Conservation (phyloP, 2,113 vertebrate genomes). For the Pseudorasbora parva region DNA sequence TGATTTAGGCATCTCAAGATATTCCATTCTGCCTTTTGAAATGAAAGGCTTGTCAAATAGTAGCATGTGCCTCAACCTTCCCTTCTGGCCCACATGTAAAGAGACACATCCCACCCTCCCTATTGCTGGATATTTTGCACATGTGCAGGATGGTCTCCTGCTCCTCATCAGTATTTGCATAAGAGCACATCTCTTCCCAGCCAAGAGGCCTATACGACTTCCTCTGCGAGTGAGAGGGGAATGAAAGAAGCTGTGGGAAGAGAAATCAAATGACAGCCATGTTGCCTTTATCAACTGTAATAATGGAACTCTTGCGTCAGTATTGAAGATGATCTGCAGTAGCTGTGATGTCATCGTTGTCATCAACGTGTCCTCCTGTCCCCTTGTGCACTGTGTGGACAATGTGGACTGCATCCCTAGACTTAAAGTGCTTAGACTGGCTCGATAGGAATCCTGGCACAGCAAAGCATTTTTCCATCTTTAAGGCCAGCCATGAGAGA, state of each 20-base stretch:
- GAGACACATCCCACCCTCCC: not conserved
- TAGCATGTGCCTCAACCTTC: constrained; percentile 27
- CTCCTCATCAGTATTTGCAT: constrained; percentile 49
- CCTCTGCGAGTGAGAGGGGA: not conserved
- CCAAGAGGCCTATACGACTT: not conserved
- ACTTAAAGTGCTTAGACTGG: constrained; percentile 32
- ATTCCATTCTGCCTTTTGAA: constrained; percentile 2
- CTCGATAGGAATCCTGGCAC: not conserved
- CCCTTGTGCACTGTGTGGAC: constrained; percentile 67
- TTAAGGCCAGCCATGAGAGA: not conserved
- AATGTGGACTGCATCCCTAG: constrained; percentile 48
- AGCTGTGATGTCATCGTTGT: constrained; percentile 62
- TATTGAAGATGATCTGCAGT: constrained; percentile 65
- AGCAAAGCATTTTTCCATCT: not conserved
- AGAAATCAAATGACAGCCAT: constrained; percentile 10
- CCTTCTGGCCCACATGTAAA: not conserved
- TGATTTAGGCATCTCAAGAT: not conserved
- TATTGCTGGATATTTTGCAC: constrained; percentile 45
- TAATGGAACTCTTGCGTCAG: constrained; percentile 60
- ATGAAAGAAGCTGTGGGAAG: constrained; percentile 12
- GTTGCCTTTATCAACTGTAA: constrained; percentile 53
- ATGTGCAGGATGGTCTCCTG: constrained; percentile 37
- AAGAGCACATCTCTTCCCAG: constrained; percentile 43
- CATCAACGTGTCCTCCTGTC: constrained; percentile 46
- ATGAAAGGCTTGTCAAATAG: not conserved